Percentiles rank a stretch among this genome's conserved stretches.
Conservation (phyloP, 2,113 vertebrate genomes). For the Fulmarus glacialis region DNA sequence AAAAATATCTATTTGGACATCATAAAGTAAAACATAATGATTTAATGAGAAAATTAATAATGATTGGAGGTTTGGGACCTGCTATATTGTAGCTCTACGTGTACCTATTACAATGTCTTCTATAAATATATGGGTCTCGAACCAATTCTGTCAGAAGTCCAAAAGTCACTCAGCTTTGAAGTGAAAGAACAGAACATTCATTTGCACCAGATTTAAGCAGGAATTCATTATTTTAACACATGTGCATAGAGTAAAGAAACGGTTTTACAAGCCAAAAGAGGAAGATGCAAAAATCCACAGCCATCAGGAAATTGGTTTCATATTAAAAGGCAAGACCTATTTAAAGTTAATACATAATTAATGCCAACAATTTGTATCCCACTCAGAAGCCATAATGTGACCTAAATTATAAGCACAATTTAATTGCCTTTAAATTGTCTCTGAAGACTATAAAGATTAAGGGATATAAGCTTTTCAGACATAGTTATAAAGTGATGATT, state of each 20-base stretch:
- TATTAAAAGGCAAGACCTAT: slow-evolving; percentile 20
- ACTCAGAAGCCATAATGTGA: background rate
- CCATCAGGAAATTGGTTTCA: slow-evolving; percentile 25
- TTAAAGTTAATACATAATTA: slow-evolving; percentile 15
- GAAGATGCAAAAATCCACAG: background rate
- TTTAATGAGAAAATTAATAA: background rate
- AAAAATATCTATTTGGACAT: background rate
- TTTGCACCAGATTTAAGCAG: slow-evolving; percentile 26
- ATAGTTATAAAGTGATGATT: background rate
- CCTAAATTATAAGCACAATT: background rate
- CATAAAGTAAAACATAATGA: background rate
- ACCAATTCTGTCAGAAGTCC: background rate
- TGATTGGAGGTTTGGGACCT: background rate
- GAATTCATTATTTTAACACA: slow-evolving; percentile 53
- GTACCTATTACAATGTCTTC: background rate
- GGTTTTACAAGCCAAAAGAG: slow-evolving; percentile 45
- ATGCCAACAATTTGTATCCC: slow-evolving; percentile 4
- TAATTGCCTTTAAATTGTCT: background rate
- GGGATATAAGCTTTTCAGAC: background rate
- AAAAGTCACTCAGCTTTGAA: slow-evolving; percentile 39
- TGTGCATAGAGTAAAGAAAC: slow-evolving; percentile 13
- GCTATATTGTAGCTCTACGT: background rate
- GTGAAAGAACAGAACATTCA: slow-evolving; percentile 14
- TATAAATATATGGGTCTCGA: background rate
- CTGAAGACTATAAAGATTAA: background rate